A percentile compares a stretch with the other conserved stretches of the same genome.
phyloP scores from a whole-genome alignment of 2,797 vertebrate species.

The Periparus ater region DNA sequence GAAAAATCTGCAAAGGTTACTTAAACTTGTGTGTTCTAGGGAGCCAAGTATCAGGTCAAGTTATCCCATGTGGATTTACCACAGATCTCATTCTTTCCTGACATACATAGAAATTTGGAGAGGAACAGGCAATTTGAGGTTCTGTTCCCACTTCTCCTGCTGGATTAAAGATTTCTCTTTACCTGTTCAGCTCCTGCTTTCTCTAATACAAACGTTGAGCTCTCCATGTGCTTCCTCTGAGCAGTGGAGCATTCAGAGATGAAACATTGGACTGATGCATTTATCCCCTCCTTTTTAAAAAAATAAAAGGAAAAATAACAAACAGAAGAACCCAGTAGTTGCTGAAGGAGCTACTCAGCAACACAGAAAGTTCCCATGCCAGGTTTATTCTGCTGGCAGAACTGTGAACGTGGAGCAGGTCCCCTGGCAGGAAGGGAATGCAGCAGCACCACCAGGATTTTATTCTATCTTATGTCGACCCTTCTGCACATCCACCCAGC shows the following conservation, averaged over 20 bases:
- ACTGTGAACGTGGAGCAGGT: accelerated
- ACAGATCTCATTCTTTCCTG: not conserved
- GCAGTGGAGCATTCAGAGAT: not conserved
- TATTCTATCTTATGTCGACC: accelerated
- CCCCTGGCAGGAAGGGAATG: not conserved
- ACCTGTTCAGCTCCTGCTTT: not conserved
- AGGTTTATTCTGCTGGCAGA: not conserved
- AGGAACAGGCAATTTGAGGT: not conserved
- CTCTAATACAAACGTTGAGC: not conserved
- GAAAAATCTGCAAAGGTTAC: not conserved
- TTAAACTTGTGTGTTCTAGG: not conserved
- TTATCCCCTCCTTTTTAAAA: not conserved
- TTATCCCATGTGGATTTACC: not conserved
- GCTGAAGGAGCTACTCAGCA: not conserved
- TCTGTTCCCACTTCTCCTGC: not conserved
- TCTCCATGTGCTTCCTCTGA: not conserved
- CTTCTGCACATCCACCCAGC: not conserved
- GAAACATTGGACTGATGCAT: not conserved
- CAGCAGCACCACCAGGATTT: not conserved
- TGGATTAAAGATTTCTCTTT: not conserved
- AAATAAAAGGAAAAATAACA: not conserved
- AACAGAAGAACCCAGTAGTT: not conserved
- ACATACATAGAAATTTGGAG: not conserved
- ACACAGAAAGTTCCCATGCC: not conserved
- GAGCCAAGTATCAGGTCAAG: not conserved